Evolutionary conservation across 2,797 vertebrate genomes (phyloP).

Genomic region (Emydoidea blandingii): DNA sequence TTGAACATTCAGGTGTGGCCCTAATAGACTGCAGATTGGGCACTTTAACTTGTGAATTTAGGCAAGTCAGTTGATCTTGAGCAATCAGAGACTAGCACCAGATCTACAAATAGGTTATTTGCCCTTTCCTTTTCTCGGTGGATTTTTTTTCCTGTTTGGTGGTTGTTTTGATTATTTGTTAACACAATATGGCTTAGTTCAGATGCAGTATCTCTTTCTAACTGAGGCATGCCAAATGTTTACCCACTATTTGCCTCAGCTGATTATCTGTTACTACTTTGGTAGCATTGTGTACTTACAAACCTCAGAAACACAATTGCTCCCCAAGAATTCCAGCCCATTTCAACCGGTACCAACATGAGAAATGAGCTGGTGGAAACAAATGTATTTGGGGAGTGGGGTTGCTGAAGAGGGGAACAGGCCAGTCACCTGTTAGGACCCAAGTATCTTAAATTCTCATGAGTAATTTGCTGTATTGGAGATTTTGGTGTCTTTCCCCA

Average conservation of each 20-base stretch:
- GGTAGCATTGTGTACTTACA: neutral
- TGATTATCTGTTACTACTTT: accelerated
- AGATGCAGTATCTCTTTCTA: neutral
- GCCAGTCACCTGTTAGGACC: neutral
- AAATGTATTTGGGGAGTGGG: neutral
- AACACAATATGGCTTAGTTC: neutral
- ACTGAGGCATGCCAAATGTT: neutral
- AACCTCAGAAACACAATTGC: accelerated
- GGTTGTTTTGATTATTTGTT: constrained; percentile 14
- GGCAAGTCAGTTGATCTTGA: too few species aligned
- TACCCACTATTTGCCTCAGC: neutral
- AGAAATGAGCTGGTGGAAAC: neutral
- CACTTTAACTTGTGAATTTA: too few species aligned
- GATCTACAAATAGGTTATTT: neutral
- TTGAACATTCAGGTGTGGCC: neutral
- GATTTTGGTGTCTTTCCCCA: neutral
- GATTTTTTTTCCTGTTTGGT: neutral
- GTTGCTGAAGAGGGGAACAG: neutral
- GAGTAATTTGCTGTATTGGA: neutral
- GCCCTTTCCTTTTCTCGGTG: neutral
- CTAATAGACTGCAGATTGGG: accelerated
- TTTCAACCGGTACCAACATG: neutral
- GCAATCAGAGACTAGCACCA: neutral
- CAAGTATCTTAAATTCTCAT: neutral
- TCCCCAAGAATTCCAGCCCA: neutral